These are phyloP conservation scores for Neosilurus hyrtlii DNA, from an alignment of 2,797 vertebrate species.

Conservation along the genomic window DNA sequence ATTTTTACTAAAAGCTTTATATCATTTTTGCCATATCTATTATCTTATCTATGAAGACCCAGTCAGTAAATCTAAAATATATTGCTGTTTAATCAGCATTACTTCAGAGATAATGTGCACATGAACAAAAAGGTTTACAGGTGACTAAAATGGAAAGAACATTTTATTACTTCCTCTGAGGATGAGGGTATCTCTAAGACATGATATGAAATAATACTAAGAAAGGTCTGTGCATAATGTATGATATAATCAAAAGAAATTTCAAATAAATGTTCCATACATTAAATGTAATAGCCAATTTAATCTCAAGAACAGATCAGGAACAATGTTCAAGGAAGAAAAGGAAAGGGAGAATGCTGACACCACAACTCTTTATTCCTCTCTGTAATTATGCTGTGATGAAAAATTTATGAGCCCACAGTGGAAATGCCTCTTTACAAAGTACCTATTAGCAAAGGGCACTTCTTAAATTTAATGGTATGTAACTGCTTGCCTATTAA, in stretches of 20 bases:
- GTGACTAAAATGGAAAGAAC: background rate
- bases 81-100: conserved; percentile 47
- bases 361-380: conserved; percentile 73
- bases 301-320: background rate
- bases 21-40: conserved; percentile 58
- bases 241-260: background rate
- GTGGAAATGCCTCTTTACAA: conserved; percentile 40
- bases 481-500: conserved; percentile 21
- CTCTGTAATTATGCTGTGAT: conserved; percentile 74
- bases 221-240: background rate
- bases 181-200: background rate
- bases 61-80: conserved; percentile 57
- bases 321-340: conserved; percentile 31
- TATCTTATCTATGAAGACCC: conserved; percentile 35
- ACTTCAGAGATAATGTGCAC: conserved; percentile 20
- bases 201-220: background rate
- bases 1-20: conserved; percentile 77
- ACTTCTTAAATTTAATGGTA: conserved; percentile 45
- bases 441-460: conserved; percentile 23
- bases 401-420: conserved; percentile 72
- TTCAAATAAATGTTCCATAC: background rate
- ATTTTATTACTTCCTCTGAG: background rate
- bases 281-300: background rate
- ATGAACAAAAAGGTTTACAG: background rate
- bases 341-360: conserved; percentile 62